phyloP scores from a whole-genome alignment of 2,113 vertebrate species.

The Phylloscopus trochilus region DNA sequence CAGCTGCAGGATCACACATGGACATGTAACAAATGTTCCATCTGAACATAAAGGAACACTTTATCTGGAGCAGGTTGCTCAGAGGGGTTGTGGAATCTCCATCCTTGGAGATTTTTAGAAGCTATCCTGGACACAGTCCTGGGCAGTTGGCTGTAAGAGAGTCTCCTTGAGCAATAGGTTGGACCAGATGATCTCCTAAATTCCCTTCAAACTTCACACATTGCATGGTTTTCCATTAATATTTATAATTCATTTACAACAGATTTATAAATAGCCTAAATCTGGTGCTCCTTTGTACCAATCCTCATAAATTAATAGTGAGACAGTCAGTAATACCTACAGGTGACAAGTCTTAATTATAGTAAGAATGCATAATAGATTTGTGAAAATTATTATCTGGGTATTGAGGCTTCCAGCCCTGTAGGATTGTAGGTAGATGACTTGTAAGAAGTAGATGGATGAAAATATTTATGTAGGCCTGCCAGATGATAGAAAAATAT shows the following conservation, averaged over 20 bases:
- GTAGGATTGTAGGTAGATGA: not conserved
- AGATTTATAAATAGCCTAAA: not conserved
- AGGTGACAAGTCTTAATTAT: not conserved
- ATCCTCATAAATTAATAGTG: not conserved
- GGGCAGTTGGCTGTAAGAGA: not conserved
- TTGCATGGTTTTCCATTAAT: not conserved
- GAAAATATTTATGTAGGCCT: not conserved
- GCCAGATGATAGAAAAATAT: not conserved
- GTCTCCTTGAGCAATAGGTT: not conserved
- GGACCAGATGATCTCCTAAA: not conserved
- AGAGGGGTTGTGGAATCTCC: not conserved
- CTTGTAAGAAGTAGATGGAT: not conserved
- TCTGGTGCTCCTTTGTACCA: not conserved
- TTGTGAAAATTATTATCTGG: not conserved
- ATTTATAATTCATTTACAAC: not conserved
- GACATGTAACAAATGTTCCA: not conserved
- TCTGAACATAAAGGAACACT: not conserved
- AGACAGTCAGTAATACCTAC: not conserved
- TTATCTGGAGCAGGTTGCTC: not conserved
- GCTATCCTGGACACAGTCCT: fast-evolving
- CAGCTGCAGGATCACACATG: not conserved
- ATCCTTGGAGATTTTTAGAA: not conserved
- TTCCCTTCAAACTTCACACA: not conserved
- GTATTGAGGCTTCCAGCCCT: not conserved
- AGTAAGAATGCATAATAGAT: not conserved